Conservation (phyloP, 2,888 invertebrate species). For the Heliconius charithonia region DNA sequence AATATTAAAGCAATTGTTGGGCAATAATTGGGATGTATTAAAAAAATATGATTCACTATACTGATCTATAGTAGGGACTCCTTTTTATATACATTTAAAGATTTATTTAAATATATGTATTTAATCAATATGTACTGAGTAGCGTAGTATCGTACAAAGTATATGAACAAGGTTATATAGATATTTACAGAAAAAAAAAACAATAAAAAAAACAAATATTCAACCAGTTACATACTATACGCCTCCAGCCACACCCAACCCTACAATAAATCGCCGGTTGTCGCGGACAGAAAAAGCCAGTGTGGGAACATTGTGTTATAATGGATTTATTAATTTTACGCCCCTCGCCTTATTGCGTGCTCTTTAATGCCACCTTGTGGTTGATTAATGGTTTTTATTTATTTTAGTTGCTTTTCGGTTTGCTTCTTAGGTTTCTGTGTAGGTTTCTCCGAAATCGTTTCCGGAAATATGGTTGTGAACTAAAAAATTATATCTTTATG, state of each 20-base stretch:
- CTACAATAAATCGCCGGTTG: conserved; percentile 70
- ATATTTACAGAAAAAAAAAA: not conserved
- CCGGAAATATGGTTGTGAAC: not conserved
- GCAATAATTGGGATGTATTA: too few relatives aligned
- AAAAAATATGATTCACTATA: too few relatives aligned
- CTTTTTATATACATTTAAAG: too few relatives aligned
- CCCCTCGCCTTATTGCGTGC: conserved; percentile 50
- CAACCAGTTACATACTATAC: conserved; percentile 42
- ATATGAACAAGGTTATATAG: not conserved
- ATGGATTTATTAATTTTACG: conserved; percentile 79
- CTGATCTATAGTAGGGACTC: too few relatives aligned
- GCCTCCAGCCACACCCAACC: conserved; percentile 51
- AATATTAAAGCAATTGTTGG: too few relatives aligned
- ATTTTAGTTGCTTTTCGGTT: conserved; percentile 36
- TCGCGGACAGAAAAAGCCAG: conserved; percentile 74
- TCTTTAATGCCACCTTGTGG: conserved; percentile 48
- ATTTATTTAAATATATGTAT: too few relatives aligned
- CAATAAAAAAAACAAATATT: not conserved
- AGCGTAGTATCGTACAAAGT: too few relatives aligned
- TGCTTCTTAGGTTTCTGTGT: conserved; percentile 24
- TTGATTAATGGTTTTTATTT: conserved; percentile 50
- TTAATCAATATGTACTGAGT: too few relatives aligned
- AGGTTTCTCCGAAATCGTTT: conserved; percentile 1
- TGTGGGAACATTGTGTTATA: conserved; percentile 69
- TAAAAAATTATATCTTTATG: not conserved